A percentile compares a stretch with the other conserved stretches of the same genome.
Evolutionary conservation across 2,113 vertebrate genomes (phyloP).

Genomic region (Perca fluviatilis): DNA sequence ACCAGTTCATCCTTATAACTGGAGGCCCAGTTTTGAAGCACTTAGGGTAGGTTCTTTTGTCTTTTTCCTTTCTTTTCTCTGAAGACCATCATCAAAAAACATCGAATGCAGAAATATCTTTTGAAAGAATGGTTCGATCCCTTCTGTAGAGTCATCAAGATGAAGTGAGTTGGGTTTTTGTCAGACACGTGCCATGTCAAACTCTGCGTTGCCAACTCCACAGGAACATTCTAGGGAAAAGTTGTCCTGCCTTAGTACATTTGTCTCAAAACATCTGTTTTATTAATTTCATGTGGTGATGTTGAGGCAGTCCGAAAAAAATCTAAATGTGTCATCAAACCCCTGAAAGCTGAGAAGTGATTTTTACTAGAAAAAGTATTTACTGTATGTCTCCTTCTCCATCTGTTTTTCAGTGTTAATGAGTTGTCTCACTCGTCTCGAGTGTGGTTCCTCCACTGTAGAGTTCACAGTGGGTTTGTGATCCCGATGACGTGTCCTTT

Average conservation of each 20-base stretch:
- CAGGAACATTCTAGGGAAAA: too few species aligned
- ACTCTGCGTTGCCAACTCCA: too few species aligned
- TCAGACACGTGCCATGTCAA: too few species aligned
- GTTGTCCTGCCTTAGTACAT: too few species aligned
- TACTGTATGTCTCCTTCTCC: slow-evolving; percentile 1
- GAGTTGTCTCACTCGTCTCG: slow-evolving; percentile 74
- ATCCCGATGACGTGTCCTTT: slow-evolving; percentile 80
- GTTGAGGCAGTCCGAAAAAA: not conserved
- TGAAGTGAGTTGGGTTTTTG: too few species aligned
- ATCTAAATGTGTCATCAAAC: not conserved
- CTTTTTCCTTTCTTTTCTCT: too few species aligned
- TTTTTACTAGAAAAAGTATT: not conserved
- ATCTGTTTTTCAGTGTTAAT: slow-evolving; percentile 72
- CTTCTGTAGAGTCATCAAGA: too few species aligned
- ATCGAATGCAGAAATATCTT: not conserved
- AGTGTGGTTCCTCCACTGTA: slow-evolving; percentile 92
- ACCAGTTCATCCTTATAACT: slow-evolving; percentile 94
- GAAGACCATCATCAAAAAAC: not conserved
- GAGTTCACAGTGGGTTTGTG: slow-evolving; percentile 30
- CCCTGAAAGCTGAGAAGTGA: too few species aligned
- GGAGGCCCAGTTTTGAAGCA: slow-evolving; percentile 88
- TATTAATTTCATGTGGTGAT: too few species aligned
- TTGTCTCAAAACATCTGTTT: not conserved
- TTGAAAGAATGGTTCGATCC: not conserved
- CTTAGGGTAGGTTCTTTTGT: slow-evolving; percentile 82